Evolutionary conservation across 1,140 invertebrate species (phyloP), one percentile per base, ranked within the genome.

Genomic region (Aphidius gifuensis): DNA sequence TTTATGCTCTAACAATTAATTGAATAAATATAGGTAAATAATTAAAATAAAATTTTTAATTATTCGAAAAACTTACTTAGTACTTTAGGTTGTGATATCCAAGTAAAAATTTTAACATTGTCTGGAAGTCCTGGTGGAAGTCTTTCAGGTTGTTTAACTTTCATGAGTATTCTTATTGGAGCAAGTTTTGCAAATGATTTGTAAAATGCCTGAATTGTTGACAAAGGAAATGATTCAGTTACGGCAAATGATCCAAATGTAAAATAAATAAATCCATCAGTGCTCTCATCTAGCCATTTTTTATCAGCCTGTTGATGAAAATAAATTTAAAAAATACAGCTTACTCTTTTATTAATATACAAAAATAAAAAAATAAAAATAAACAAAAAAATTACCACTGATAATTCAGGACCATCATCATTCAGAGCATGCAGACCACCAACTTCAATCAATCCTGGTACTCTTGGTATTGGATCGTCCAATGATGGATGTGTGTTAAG

Each of bases 401-500:
- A 40, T 32, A 60, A 54, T 21, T 8, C 39, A 21, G 42, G 42
- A 21, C 7, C 48, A 23, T 54, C 43, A 9, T 23, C 21, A 9
- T 57, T 51, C 4, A 64, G 60, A 40, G 74, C 68, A 64, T 77
- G 74, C 50, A 76, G 64, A 40, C 74, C 77, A 8, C 74, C 76
- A 16, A 78, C 70, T 64, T 78, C 73, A 9, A 80, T 64, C 3
- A 73, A 63, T 59, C 69, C 69, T 21, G 76, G 76, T 43, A 68
- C 46, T n/a, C 70, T 46, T 2, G 74, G 71, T 45, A 70, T 57
- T 5, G 60, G 71, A 4, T 77, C 75, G 59, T 80, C 81, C 4
- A 85, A 56, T 4, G 77, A 71, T 48, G 81, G 81, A 73, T 88
- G 83, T 9, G 78, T 76, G 71, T 88, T 88, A 0, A 81, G 71